Percentiles rank a stretch among this genome's conserved stretches.
phyloP scores from a whole-genome alignment of 2,797 vertebrate species.

The Lacerta agilis region DNA sequence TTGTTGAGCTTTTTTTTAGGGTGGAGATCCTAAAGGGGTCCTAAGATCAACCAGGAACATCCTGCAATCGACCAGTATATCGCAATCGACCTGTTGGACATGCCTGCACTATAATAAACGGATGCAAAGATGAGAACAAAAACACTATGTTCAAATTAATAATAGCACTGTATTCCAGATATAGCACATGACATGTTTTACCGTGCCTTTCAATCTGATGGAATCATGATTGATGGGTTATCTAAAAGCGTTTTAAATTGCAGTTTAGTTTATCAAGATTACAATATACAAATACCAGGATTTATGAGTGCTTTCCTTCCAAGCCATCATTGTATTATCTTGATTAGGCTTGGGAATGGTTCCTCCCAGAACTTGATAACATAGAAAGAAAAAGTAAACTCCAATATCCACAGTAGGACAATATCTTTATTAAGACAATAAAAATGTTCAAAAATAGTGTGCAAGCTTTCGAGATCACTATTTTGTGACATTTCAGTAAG shows the following conservation, averaged over 20 bases:
- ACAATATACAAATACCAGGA: not conserved
- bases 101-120: not conserved
- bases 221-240: conserved; percentile 1
- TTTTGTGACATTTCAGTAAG: not conserved
- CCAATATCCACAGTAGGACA: not conserved
- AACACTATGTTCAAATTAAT: not conserved
- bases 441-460: too few species aligned
- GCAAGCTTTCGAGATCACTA: too few species aligned
- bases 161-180: not conserved
- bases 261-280: conserved; percentile 5
- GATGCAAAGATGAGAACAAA: not conserved
- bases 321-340: not conserved
- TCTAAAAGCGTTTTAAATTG: not conserved
- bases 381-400: not conserved
- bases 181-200: not conserved
- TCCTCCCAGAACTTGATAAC: not conserved
- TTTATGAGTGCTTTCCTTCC: not conserved
- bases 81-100: too few species aligned
- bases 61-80: too few species aligned
- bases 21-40: too few species aligned
- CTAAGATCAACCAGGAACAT: too few species aligned
- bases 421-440: too few species aligned
- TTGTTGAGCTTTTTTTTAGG: too few species aligned
- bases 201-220: not conserved
- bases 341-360: not conserved